A percentile compares a stretch with the other conserved stretches of the same genome.
Conservation (phyloP, 2,797 vertebrate species). For the Siniperca scherzeri region DNA sequence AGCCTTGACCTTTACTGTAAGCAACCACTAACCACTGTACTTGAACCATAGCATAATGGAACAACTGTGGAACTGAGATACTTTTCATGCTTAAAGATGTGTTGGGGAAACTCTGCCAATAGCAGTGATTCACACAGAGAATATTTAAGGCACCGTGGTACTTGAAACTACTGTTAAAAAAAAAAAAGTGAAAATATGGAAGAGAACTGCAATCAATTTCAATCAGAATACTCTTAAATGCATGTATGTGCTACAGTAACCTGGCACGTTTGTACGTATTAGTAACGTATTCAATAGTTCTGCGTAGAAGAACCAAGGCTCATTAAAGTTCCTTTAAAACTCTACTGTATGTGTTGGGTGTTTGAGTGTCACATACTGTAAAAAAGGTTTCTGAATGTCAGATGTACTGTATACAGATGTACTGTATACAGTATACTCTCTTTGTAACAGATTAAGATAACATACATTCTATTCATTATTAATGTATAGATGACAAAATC, state of each 20-base stretch:
- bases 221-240: not conserved
- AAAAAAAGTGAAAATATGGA: not conserved
- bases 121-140: constrained; percentile 19
- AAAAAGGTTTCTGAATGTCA: constrained; percentile 33
- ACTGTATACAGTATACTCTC: constrained; percentile 19
- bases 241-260: constrained; percentile 23
- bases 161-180: not conserved
- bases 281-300: constrained; percentile 10
- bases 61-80: not conserved
- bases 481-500: not conserved
- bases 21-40: not conserved
- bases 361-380: constrained; percentile 1
- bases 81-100: not conserved
- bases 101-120: not conserved
- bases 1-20: not conserved
- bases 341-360: not conserved
- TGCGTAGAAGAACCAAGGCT: not conserved
- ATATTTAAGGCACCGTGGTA: constrained; percentile 62
- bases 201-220: constrained; percentile 6
- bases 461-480: constrained; percentile 1
- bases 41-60: not conserved
- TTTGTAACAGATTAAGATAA: constrained; percentile 52
- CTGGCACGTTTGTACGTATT: constrained; percentile 23
- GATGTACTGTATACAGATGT: constrained; percentile 4
- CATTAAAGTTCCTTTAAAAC: constrained; percentile 20